Conservation (phyloP, 2,888 invertebrate genomes). For the Diogma glabrata region DNA sequence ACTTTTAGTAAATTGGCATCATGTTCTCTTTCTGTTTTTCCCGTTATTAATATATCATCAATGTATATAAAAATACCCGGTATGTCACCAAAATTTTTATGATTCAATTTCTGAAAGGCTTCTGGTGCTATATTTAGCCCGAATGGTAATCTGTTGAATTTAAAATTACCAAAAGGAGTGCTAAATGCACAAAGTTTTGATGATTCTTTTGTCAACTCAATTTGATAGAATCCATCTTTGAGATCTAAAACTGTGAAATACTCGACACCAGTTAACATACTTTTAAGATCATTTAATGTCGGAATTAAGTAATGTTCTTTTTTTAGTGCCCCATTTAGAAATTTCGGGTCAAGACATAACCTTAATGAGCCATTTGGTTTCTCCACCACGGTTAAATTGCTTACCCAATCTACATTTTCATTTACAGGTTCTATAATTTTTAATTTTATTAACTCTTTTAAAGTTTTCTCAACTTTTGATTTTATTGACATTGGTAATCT, state of each 20-base stretch:
- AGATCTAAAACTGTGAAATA: too few relatives aligned
- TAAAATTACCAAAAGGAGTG: too few relatives aligned
- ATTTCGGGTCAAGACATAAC: conserved; percentile 14
- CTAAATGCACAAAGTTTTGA: too few relatives aligned
- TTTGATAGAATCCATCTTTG: too few relatives aligned
- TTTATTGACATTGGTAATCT: conserved; percentile 15
- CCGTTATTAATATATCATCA: conserved; percentile 13
- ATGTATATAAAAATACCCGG: neutral
- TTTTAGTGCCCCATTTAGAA: conserved; percentile 15
- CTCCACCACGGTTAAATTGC: conserved; percentile 13
- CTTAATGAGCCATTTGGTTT: conserved; percentile 11
- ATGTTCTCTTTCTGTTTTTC: conserved; percentile 10
- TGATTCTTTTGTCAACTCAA: too few relatives aligned
- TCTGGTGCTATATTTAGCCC: too few relatives aligned
- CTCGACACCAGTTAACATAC: too few relatives aligned
- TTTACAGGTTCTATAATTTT: neutral
- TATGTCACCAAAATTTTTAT: neutral
- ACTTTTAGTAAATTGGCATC: too few relatives aligned
- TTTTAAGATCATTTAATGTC: conserved; percentile 10
- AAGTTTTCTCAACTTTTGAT: neutral
- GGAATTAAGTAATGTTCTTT: conserved; percentile 14
- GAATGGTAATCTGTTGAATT: too few relatives aligned
- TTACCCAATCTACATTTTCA: conserved; percentile 11
- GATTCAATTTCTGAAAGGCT: conserved; percentile 11
- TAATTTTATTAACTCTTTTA: neutral